Percentiles rank a stretch among this genome's conserved stretches.
Conservation (phyloP, 2,797 vertebrate species). For the Anguilla anguilla region DNA sequence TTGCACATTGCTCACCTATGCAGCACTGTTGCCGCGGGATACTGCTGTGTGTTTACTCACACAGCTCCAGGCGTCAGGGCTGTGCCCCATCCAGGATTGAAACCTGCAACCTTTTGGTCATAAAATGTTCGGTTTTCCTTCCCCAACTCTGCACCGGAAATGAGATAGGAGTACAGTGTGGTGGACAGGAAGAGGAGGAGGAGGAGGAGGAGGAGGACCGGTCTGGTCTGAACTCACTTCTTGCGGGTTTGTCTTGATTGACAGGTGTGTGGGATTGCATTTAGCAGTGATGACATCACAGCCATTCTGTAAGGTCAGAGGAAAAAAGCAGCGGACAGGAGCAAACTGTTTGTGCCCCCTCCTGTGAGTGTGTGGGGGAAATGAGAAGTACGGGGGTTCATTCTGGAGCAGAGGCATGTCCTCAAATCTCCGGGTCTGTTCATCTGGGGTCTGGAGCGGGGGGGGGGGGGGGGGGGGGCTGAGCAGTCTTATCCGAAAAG, state of each 20-base stretch:
- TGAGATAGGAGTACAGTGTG: no score
- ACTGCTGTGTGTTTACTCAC: neutral
- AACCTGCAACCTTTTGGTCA: neutral
- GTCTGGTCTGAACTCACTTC: neutral
- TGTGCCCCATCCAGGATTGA: neutral
- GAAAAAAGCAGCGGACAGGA: slow-evolving; percentile 44
- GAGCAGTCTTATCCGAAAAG: neutral
- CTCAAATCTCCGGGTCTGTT: no score
- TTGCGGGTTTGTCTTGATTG: neutral
- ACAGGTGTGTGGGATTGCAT: neutral
- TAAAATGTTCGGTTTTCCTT: neutral
- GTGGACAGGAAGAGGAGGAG: neutral
- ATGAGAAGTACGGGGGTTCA: neutral
- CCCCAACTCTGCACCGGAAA: neutral
- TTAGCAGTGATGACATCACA: neutral
- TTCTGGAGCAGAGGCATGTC: neutral
- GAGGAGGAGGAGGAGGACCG: neutral
- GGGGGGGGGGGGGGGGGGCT: neutral
- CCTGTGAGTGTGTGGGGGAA: slow-evolving; percentile 33
- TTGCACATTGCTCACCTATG: neutral
- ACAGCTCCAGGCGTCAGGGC: neutral
- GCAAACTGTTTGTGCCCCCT: slow-evolving; percentile 63
- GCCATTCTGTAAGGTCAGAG: neutral
- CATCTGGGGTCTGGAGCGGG: neutral
- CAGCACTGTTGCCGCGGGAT: neutral